These are phyloP conservation scores for Anser cygnoides DNA, from an alignment of 2,113 vertebrate species.

Conservation along the genomic window DNA sequence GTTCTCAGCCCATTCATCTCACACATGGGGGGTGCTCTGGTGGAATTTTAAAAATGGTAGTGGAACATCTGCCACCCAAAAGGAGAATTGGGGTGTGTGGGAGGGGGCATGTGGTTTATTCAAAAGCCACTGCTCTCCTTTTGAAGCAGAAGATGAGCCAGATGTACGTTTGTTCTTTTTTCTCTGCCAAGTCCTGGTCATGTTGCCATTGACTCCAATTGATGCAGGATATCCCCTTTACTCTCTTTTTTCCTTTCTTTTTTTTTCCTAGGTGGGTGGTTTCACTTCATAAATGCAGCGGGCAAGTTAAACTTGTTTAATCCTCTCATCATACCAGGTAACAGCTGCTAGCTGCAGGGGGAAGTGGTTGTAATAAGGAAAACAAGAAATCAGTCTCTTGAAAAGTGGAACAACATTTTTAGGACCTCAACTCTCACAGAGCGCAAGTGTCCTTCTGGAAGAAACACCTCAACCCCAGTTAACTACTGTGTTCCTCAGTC, in stretches of 20 bases:
- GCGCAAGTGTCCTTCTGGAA: neutral
- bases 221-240: neutral
- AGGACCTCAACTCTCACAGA: neutral
- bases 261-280: neutral
- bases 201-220: neutral
- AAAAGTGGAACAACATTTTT: neutral
- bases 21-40: neutral
- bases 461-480: neutral
- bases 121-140: neutral
- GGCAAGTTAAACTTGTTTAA: neutral
- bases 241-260: neutral
- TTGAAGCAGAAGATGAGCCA: conserved; percentile 40
- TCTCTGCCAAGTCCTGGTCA: neutral
- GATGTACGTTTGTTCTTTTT: neutral
- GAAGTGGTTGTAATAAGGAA: neutral
- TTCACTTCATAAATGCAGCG: neutral
- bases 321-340: neutral
- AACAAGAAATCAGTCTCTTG: neutral
- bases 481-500: neutral
- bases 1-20: conserved; percentile 19
- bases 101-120: neutral
- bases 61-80: conserved; percentile 53
- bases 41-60: conserved; percentile 45
- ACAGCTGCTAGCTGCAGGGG: neutral
- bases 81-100: neutral